A percentile compares a stretch with the other conserved stretches of the same genome.
These are phyloP conservation scores for Leistus spinibarbis DNA, from an alignment of 2,888 invertebrate species.

Conservation along the genomic window DNA sequence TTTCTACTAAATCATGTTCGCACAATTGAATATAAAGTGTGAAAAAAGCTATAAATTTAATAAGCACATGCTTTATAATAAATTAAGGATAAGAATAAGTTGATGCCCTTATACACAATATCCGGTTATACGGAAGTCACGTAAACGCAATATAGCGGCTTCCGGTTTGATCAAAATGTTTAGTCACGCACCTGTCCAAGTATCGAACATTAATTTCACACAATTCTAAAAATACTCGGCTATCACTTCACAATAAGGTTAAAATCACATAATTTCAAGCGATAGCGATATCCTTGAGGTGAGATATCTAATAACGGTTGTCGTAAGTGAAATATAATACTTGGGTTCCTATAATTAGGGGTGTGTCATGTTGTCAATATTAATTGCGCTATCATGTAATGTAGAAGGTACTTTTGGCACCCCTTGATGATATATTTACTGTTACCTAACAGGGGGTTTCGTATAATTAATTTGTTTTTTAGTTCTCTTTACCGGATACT, in stretches of 20 bases:
- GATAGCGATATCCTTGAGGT: no score
- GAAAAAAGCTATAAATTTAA: no score
- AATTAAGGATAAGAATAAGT: neutral
- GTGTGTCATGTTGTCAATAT: neutral
- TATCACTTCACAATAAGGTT: neutral
- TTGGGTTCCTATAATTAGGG: neutral
- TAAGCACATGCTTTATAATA: neutral
- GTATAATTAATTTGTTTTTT: neutral
- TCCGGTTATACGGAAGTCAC: neutral
- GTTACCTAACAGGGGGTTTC: no score
- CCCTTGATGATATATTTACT: neutral
- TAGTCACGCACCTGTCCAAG: neutral
- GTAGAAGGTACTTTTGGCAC: no score
- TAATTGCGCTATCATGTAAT: neutral
- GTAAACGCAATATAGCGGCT: neutral
- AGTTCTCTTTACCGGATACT: neutral
- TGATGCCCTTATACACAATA: neutral
- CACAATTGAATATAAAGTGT: neutral
- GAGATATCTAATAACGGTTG: neutral
- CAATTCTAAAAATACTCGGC: neutral
- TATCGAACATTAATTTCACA: neutral
- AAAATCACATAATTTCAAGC: neutral
- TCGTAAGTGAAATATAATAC: neutral
- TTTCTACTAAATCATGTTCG: no score
- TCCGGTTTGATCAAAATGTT: neutral